A percentile compares a stretch with the other conserved stretches of the same genome.
Evolutionary conservation across 2,113 vertebrate species (phyloP).

Genomic region (Narcine bancroftii): DNA sequence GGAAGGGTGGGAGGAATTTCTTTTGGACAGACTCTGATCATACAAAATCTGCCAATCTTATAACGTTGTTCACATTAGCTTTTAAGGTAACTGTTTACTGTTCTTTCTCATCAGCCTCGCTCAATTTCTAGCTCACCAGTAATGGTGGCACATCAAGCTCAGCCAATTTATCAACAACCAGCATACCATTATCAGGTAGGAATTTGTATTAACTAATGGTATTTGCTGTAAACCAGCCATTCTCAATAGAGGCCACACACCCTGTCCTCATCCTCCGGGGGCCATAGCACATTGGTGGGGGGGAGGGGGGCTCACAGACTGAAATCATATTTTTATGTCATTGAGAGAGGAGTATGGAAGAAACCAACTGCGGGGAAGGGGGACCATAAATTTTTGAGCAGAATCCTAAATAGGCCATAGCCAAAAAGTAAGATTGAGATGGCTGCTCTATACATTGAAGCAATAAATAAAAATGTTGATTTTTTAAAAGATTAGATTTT

Average conservation of each 20-base stretch:
- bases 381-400: too few relatives aligned
- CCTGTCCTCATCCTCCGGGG: too few relatives aligned
- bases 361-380: too few relatives aligned
- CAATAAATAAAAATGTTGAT: background rate
- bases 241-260: too few relatives aligned
- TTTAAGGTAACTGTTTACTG: background rate
- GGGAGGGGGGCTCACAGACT: too few relatives aligned
- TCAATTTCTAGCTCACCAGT: constrained; percentile 57
- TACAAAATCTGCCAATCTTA: background rate
- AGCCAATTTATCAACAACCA: constrained; percentile 60
- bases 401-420: too few relatives aligned
- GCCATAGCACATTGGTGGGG: too few relatives aligned
- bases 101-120: constrained; percentile 46
- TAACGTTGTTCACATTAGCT: background rate
- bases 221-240: too few relatives aligned
- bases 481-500: background rate
- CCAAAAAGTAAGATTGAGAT: too few relatives aligned
- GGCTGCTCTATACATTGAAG: background rate
- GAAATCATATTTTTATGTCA: too few relatives aligned
- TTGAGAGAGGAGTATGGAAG: too few relatives aligned
- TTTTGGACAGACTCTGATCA: background rate
- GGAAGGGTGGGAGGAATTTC: too few relatives aligned
- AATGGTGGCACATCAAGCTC: constrained; percentile 53
- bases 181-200: constrained; percentile 63
- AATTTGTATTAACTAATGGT: constrained; percentile 38